Conservation (phyloP, 2,888 invertebrate species). For the Stomorhina lunata region DNA sequence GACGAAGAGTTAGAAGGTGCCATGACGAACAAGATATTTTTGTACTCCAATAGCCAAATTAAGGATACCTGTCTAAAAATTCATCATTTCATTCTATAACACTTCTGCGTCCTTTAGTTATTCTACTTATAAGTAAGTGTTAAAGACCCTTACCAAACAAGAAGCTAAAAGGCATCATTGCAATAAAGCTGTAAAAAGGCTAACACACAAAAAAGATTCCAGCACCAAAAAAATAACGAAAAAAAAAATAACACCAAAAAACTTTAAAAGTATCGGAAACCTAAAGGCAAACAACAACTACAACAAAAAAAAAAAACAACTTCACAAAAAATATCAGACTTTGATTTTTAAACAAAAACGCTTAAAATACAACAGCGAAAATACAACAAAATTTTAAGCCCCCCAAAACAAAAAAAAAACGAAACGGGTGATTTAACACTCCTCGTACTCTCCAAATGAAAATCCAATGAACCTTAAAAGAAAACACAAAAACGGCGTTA, state of each 20-base stretch:
- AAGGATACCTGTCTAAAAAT: no score
- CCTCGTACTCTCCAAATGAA: conserved; percentile 19
- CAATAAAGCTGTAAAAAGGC: conserved; percentile 59
- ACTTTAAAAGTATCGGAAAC: conserved; percentile 47
- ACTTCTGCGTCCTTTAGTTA: conserved; percentile 19
- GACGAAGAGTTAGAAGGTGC: no score
- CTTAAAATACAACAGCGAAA: neutral
- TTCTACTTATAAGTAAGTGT: conserved; percentile 53
- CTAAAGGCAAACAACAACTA: conserved; percentile 44
- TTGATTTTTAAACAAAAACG: conserved; percentile 31
- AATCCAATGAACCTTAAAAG: conserved; percentile 53
- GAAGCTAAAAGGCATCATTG: conserved; percentile 64
- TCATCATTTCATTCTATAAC: neutral
- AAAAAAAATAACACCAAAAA: conserved; percentile 23
- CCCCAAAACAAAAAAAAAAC: conserved; percentile 11
- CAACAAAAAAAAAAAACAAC: conserved; percentile 1
- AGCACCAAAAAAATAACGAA: conserved; percentile 8
- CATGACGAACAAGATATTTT: no score
- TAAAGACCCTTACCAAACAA: conserved; percentile 63
- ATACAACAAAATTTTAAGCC: conserved; percentile 9
- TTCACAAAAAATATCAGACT: conserved; percentile 23
- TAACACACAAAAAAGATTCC: conserved; percentile 16
- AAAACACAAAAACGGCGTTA: neutral
- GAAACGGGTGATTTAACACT: conserved; percentile 3
- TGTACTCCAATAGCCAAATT: no score